Conservation (phyloP, 2,797 vertebrate species). For the Meriones psammophilus region DNA sequence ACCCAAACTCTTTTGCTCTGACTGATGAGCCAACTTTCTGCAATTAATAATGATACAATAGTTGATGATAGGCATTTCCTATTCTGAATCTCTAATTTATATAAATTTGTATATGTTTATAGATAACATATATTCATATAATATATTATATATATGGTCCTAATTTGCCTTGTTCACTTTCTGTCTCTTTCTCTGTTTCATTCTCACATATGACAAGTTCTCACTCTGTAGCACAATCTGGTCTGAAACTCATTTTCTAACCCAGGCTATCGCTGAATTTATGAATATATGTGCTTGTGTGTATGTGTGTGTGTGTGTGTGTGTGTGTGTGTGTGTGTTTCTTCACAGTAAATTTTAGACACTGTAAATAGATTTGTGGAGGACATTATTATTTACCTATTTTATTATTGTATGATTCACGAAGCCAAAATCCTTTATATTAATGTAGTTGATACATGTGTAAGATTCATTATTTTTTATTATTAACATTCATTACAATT, state of each 20-base stretch:
- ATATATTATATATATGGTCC: no score
- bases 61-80: neutral
- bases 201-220: neutral
- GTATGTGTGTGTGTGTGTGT: neutral
- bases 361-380: neutral
- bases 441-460: neutral
- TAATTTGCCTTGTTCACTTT: neutral
- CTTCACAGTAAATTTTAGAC: neutral
- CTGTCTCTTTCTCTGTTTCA: neutral
- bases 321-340: no score
- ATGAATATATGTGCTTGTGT: neutral
- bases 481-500: neutral
- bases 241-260: neutral
- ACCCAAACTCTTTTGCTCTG: neutral
- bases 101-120: neutral
- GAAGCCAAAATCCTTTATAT: neutral
- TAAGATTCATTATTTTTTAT: neutral
- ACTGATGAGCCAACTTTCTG: neutral
- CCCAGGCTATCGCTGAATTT: neutral
- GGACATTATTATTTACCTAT: neutral
- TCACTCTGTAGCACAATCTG: neutral
- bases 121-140: neutral
- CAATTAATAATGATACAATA: neutral
- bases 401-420: neutral
- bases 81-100: neutral